phyloP scores from a whole-genome alignment of 2,113 vertebrate species.

The Neopipo cinnamomea region DNA sequence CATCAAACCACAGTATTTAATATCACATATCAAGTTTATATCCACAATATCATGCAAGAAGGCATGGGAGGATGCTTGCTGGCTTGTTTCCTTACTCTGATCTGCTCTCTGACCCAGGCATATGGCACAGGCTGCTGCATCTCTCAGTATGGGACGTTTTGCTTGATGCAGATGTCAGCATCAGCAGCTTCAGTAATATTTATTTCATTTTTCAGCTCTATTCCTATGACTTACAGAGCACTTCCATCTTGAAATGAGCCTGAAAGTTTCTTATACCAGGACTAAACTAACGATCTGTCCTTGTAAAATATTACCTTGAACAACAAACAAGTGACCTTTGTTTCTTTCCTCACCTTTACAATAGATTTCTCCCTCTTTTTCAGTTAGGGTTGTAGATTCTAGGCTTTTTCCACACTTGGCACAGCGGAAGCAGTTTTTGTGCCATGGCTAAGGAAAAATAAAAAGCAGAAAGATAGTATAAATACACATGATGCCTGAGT shows the following conservation, averaged over 20 bases:
- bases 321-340: neutral
- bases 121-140: neutral
- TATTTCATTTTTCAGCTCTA: neutral
- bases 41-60: fast-evolving
- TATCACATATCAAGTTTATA: neutral
- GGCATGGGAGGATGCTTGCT: neutral
- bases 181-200: neutral
- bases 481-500: neutral
- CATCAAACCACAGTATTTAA: neutral
- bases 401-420: constrained; percentile 95
- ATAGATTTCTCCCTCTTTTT: constrained; percentile 97
- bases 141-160: neutral
- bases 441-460: constrained; percentile 82
- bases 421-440: constrained; percentile 96
- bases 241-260: neutral
- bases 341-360: constrained; percentile 87
- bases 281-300: neutral
- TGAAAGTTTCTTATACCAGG: neutral
- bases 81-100: neutral
- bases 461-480: neutral
- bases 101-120: neutral
- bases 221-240: neutral
- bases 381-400: constrained; percentile 94
- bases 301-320: neutral
- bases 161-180: neutral